Base-by-base conservation (phyloP, 2,797 vertebrate species). In the Orestias chungarensis region DNA sequence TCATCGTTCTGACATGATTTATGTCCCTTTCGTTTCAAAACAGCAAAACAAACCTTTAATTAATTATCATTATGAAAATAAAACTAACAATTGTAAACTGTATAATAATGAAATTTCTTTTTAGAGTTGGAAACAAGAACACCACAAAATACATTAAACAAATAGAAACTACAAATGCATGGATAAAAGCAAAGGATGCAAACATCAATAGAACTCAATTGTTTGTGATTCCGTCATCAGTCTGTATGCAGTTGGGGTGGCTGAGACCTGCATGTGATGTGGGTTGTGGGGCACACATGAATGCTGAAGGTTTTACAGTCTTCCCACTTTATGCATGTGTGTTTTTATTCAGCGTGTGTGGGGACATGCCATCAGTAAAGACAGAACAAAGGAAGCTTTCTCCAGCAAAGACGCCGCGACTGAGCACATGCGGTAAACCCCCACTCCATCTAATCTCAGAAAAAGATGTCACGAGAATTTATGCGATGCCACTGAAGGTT, bases 391-490 rank as follows among this genome's bases (percentile, higher is more conserved):
- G 15, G 62, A 66, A 72, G 43, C 54, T 70, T 80, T 70, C 59
- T 85, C 64, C 57, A 57, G 70, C 35, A 72, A 70, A 20, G 55
- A 84, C 15, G 7, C 43, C 3, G 44, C 42, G 70, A 77, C 69
- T 47, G 71, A 82, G 70, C 72, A 44, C 1, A 42, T 70, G 69
- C 65, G 25, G 69, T 64, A n/a, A 35, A 9, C 33, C 31, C 2
- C 54, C 54, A 47, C 69, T 66, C 74, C 57, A 80, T 25, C 55
- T 83, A 90, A 90, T 91, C 82, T 81, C 50, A 27, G 75, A 86
- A 88, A 89, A 86, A 82, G 84, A 91, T 85, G 83, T 87, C 86
- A 82, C 74, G 59, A 71, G 50, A 64, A 77, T 43, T 31, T 50
- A 68, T 67, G 71, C 57, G 74, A 49, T 67, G 14, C 70, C 66